Evolutionary conservation across 2,113 vertebrate species (phyloP).

Genomic region (Neofelis nebulosa): DNA sequence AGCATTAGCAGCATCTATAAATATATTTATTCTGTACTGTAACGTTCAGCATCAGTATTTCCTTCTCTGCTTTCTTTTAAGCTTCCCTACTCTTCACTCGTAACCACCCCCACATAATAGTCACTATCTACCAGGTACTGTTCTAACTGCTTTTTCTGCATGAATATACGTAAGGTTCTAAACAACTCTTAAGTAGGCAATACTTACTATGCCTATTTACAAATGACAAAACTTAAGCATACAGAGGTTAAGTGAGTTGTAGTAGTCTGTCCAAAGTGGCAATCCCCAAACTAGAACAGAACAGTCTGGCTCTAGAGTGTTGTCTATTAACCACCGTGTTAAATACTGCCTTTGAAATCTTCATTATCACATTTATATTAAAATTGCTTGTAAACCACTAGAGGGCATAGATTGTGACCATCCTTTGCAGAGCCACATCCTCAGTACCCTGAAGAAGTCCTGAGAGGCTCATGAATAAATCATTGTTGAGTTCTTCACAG

Average conservation of each 20-base stretch:
- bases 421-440: not conserved
- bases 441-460: not conserved
- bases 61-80: not conserved
- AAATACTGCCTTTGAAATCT: not conserved
- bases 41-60: not conserved
- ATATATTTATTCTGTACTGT: not conserved
- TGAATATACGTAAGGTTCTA: not conserved
- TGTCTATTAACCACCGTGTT: not conserved
- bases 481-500: not conserved
- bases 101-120: not conserved
- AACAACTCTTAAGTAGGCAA: not conserved
- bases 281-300: not conserved
- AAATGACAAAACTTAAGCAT: not conserved
- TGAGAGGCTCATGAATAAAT: slow-evolving; percentile 17
- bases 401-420: not conserved
- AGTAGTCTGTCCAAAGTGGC: not conserved
- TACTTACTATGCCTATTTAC: not conserved
- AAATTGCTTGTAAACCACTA: not conserved
- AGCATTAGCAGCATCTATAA: not conserved
- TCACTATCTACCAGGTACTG: not conserved
- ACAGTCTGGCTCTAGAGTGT: not conserved
- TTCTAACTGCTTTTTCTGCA: not conserved
- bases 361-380: not conserved
- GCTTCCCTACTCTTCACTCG: not conserved
- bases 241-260: not conserved